These are phyloP conservation scores for Ivindomyrus marchei DNA, from an alignment of 2,113 vertebrate species.

Conservation along the genomic window DNA sequence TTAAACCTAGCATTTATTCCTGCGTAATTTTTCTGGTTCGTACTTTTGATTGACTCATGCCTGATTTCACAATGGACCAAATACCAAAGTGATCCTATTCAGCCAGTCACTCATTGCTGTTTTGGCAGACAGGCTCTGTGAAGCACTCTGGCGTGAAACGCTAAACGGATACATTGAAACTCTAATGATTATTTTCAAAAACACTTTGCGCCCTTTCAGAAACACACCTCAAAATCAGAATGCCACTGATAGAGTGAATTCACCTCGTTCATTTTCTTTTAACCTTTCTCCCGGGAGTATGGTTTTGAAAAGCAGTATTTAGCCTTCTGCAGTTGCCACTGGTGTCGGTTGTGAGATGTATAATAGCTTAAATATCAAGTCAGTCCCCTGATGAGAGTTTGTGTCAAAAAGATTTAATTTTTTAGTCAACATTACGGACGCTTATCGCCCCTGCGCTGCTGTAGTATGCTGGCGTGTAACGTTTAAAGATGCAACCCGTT, in stretches of 20 bases:
- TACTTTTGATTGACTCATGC: not conserved
- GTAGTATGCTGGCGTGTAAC: not conserved
- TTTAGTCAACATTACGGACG: not conserved
- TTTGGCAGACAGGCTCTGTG: not conserved
- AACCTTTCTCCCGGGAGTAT: not conserved
- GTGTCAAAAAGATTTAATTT: not conserved
- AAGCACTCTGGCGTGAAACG: not conserved
- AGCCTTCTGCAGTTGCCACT: not conserved
- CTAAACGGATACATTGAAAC: conserved; percentile 8
- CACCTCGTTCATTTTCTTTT: not conserved
- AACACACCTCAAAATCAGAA: not conserved
- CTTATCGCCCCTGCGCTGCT: not conserved
- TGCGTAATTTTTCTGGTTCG: not conserved
- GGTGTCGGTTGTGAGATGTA: not conserved
- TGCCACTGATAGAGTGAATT: not conserved
- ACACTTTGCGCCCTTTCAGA: not conserved
- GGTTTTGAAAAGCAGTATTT: not conserved
- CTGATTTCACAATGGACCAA: not conserved
- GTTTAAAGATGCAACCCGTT: not conserved
- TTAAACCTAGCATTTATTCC: not conserved
- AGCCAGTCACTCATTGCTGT: not conserved
- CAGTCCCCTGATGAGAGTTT: not conserved
- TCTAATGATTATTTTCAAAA: conserved; percentile 3
- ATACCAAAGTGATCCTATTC: not conserved
- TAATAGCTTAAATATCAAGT: not conserved